Evolutionary conservation across 2,888 invertebrate species (phyloP).

Genomic region (Isoperla grammatica): DNA sequence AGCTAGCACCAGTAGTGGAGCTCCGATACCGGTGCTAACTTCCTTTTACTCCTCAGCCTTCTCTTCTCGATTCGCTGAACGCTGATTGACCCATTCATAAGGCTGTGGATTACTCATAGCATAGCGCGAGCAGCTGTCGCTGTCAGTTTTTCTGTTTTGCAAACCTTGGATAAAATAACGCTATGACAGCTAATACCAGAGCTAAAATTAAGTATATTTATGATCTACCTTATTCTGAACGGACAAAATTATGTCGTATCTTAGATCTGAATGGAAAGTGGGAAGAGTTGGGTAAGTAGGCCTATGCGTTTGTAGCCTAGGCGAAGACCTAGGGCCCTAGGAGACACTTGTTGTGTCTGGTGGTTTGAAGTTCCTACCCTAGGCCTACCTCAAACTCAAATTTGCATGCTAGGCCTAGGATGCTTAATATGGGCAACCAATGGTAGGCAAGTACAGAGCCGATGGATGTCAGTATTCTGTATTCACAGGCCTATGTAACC

Average conservation of each 20-base stretch:
- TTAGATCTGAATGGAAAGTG: conserved; percentile 74
- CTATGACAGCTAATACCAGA: conserved; percentile 20
- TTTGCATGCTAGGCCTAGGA: no score
- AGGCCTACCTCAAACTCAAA: no score
- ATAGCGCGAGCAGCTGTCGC: no score
- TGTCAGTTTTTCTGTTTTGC: no score
- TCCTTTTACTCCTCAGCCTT: background rate
- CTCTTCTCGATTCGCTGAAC: background rate
- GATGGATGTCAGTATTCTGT: no score
- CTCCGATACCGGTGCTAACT: background rate
- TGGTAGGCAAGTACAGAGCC: no score
- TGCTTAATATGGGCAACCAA: no score
- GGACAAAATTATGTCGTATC: conserved; percentile 65
- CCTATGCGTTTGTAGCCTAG: background rate
- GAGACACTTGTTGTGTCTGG: background rate
- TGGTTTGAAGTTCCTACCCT: no score
- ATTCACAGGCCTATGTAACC: no score
- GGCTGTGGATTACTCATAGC: no score
- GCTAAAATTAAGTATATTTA: conserved; percentile 55
- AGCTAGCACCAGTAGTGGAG: background rate
- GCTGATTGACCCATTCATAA: background rate
- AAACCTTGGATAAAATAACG: background rate
- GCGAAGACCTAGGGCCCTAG: background rate
- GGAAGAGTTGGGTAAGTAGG: conserved; percentile 63
- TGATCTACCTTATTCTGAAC: conserved; percentile 63